Percentiles rank a stretch among this genome's conserved stretches.
Evolutionary conservation across 2,797 vertebrate species (phyloP).

Genomic region (Falco berigora): DNA sequence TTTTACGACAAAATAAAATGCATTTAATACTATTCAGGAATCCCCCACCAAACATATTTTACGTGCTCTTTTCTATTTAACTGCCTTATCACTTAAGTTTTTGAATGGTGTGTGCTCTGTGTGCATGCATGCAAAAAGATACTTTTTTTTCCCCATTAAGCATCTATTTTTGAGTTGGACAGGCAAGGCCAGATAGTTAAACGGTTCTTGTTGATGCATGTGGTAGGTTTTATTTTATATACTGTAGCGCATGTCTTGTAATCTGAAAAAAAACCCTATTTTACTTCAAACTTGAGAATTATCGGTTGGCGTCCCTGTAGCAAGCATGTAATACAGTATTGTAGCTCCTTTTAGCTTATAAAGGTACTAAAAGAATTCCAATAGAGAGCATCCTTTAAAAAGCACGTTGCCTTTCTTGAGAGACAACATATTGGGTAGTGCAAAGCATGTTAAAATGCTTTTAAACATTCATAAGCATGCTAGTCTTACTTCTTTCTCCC

Average conservation of each 20-base stretch:
- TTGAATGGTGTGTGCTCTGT: neutral
- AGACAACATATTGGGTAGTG: neutral
- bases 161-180: neutral
- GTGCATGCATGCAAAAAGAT: neutral
- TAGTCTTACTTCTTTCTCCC: neutral
- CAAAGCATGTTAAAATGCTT: neutral
- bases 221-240: neutral
- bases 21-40: neutral
- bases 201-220: neutral
- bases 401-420: neutral
- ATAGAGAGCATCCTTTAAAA: neutral
- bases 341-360: neutral
- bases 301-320: neutral
- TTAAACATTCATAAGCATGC: neutral
- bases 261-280: neutral
- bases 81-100: neutral
- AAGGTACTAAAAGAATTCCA: neutral
- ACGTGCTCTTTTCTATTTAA: neutral
- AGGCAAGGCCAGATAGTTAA: neutral
- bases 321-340: neutral
- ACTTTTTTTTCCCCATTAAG: neutral
- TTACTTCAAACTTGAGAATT: neutral
- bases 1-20: neutral
- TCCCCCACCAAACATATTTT: neutral
- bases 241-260: neutral